A percentile compares a stretch with the other conserved stretches of the same genome.
Evolutionary conservation across 1,140 invertebrate species (phyloP).

Genomic region (Caerostris extrusa): DNA sequence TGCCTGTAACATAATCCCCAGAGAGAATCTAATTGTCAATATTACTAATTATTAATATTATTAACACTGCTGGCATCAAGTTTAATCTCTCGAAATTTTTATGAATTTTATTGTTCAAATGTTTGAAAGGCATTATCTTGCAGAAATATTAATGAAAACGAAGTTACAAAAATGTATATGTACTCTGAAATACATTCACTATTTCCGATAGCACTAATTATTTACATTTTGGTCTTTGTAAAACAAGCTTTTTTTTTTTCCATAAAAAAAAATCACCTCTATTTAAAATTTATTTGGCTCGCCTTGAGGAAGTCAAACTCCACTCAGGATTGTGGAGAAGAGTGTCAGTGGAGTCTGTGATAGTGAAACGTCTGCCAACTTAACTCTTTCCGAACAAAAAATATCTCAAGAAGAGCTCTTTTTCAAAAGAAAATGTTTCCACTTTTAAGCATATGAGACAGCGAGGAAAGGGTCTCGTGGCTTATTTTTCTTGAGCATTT

Average conservation of each 20-base stretch:
- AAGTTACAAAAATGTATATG: no score
- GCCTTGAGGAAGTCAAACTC: background rate
- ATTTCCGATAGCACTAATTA: background rate
- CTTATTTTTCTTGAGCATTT: conserved; percentile 11
- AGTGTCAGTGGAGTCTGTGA: conserved; percentile 23
- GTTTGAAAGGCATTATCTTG: no score
- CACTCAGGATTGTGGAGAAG: conserved; percentile 19
- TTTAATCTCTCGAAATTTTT: no score
- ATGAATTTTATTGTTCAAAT: no score
- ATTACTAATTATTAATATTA: no score
- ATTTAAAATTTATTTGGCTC: conserved; percentile 30
- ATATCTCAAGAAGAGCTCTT: background rate
- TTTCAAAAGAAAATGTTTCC: conserved; percentile 33
- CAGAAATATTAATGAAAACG: no score
- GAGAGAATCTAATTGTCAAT: no score
- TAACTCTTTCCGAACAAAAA: background rate
- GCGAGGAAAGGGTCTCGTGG: background rate
- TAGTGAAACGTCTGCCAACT: conserved; percentile 8
- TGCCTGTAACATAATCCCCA: no score
- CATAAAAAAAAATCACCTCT: background rate
- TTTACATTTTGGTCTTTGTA: background rate
- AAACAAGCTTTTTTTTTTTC: background rate
- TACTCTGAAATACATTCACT: no score
- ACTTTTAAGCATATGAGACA: conserved; percentile 22
- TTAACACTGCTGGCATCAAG: no score